Evolutionary conservation across 1,140 invertebrate species (phyloP).

Genomic region (Pentalonia nigronervosa): DNA sequence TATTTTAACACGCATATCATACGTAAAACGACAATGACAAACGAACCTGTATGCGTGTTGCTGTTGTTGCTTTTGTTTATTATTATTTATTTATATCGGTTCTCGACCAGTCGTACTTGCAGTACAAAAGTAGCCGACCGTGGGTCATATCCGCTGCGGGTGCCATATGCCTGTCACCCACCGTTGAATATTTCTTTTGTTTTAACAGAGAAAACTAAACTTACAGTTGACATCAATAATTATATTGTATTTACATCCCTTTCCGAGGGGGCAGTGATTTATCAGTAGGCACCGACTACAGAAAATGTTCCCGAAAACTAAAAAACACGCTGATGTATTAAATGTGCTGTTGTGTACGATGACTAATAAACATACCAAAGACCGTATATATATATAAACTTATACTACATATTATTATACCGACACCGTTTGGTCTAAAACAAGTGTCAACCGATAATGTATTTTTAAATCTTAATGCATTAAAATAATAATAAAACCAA

Average conservation of each 20-base stretch:
- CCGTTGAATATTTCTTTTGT: background rate
- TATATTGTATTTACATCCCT: slow-evolving; percentile 7
- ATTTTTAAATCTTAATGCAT: background rate
- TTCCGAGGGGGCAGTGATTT: background rate
- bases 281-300: background rate
- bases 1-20: background rate
- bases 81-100: background rate
- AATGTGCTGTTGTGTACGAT: background rate
- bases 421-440: background rate
- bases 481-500: background rate
- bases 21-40: slow-evolving; percentile 12
- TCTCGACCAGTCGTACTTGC: slow-evolving; percentile 1
- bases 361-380: no score
- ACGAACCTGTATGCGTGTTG: background rate
- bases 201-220: background rate
- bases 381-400: background rate
- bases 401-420: background rate
- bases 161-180: background rate
- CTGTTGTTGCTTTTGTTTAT: background rate
- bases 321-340: background rate
- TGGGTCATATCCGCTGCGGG: background rate
- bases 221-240: background rate
- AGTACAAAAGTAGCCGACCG: background rate
- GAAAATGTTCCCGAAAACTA: background rate
- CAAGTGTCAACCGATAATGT: background rate